Conservation (phyloP, 2,113 vertebrate species). For the Podiceps cristatus region DNA sequence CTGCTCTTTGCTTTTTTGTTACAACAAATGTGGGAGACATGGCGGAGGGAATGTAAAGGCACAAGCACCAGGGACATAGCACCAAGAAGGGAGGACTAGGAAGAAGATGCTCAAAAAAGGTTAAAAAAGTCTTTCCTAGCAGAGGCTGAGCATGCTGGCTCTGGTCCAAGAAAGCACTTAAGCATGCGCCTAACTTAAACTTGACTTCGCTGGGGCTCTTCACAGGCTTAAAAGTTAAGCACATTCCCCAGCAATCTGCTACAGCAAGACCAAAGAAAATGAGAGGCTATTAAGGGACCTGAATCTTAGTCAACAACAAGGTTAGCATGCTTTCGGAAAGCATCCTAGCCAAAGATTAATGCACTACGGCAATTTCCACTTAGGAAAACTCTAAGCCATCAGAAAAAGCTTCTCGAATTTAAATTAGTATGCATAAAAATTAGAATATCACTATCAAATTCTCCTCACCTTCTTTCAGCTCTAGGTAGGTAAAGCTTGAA, state of each 20-base stretch:
- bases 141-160: background rate
- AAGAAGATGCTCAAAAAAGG: background rate
- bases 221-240: background rate
- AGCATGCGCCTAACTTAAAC: background rate
- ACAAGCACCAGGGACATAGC: background rate
- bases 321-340: background rate
- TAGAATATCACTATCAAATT: background rate
- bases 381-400: background rate
- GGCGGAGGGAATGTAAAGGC: background rate
- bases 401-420: background rate
- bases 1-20: background rate
- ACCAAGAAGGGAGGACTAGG: background rate
- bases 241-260: background rate
- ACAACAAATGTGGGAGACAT: background rate
- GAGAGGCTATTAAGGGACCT: background rate
- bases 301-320: background rate
- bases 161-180: slow-evolving; percentile 50
- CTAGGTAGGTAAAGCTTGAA: background rate
- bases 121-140: background rate
- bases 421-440: background rate
- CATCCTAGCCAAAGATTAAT: background rate
- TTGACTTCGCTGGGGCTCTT: slow-evolving; percentile 4
- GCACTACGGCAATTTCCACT: background rate
- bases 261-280: background rate
- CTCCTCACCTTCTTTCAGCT: background rate